A percentile compares a stretch with the other conserved stretches of the same genome.
Evolutionary conservation across 2,888 invertebrate genomes (phyloP).

Genomic region (Acrobasis suavella): DNA sequence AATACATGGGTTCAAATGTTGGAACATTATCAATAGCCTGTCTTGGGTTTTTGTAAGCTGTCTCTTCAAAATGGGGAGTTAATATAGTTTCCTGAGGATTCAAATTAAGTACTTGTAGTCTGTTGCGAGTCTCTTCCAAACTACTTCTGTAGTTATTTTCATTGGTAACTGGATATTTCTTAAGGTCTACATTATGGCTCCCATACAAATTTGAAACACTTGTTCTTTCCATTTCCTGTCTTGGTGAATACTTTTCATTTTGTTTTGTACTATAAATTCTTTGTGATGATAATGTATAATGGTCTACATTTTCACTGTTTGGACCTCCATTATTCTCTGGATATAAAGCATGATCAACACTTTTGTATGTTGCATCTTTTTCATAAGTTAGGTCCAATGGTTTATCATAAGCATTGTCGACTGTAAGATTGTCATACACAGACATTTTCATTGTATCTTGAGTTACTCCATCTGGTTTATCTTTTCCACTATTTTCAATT

Average conservation of each 20-base stretch:
- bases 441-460: conserved; percentile 67
- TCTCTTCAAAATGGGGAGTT: conserved; percentile 63
- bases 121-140: conserved; percentile 60
- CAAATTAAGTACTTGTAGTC: conserved; percentile 69
- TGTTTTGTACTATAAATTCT: conserved; percentile 56
- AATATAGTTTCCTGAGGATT: conserved; percentile 66
- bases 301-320: conserved; percentile 54
- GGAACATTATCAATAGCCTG: conserved; percentile 56
- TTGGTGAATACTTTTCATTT: conserved; percentile 65
- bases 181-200: conserved; percentile 52
- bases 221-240: conserved; percentile 62
- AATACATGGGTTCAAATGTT: conserved; percentile 62
- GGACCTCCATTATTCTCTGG: conserved; percentile 63
- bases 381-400: conserved; percentile 74
- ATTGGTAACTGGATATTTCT: conserved; percentile 55
- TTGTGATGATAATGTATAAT: conserved; percentile 54
- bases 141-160: conserved; percentile 62
- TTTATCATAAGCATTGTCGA: conserved; percentile 77
- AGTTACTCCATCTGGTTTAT: conserved; percentile 48
- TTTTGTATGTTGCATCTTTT: conserved; percentile 75
- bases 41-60: conserved; percentile 52
- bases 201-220: conserved; percentile 57
- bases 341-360: conserved; percentile 78
- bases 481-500: conserved; percentile 46
- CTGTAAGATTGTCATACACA: conserved; percentile 70